Conservation (phyloP, 2,113 vertebrate genomes). For the Sitta europaea region DNA sequence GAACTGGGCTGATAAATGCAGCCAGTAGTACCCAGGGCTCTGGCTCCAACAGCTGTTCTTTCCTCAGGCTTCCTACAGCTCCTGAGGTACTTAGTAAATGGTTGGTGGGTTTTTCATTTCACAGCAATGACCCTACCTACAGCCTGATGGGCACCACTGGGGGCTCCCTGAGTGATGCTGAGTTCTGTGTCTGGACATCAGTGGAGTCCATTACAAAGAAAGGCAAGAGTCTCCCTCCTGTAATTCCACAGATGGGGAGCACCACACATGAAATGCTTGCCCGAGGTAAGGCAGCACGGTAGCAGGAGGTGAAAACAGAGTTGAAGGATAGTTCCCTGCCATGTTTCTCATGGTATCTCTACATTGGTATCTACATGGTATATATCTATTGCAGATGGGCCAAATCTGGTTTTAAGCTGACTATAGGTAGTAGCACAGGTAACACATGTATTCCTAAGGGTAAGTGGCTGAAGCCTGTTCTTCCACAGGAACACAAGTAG, state of each 20-base stretch:
- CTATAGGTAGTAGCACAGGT: neutral
- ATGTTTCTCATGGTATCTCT: neutral
- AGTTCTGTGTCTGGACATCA: neutral
- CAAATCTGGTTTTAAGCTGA: neutral
- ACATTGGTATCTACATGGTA: no score
- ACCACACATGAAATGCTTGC: neutral
- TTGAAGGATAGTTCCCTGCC: neutral
- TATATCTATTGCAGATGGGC: neutral
- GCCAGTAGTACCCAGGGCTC: neutral
- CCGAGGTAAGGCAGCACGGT: neutral
- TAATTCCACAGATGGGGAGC: neutral
- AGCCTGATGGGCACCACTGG: rapidly evolving
- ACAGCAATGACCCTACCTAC: neutral
- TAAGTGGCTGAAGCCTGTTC: neutral
- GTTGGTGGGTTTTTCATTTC: neutral
- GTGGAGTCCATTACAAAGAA: neutral
- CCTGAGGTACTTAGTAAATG: neutral
- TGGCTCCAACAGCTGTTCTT: neutral
- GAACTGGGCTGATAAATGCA: neutral
- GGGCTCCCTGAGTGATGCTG: neutral
- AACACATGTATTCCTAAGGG: neutral
- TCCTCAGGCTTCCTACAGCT: neutral
- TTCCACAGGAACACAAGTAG: neutral
- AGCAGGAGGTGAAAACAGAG: neutral
- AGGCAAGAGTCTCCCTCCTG: neutral